Conservation (phyloP, 2,888 invertebrate genomes). For the Toxonevra muliebris region DNA sequence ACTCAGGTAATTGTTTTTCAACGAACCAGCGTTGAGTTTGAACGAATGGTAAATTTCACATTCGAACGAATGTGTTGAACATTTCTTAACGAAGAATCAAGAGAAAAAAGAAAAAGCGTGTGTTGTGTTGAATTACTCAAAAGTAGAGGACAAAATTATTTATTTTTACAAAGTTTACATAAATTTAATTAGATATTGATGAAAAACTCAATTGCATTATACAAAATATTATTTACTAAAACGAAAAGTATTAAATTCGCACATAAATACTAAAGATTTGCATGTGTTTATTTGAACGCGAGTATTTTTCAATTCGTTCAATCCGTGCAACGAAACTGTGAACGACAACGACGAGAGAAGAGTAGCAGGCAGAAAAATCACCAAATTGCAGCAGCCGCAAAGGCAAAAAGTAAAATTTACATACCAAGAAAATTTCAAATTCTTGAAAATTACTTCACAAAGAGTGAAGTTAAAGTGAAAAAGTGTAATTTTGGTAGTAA, state of each 20-base stretch:
- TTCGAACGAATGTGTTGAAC: slow-evolving; percentile 23
- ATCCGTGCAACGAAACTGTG: slow-evolving; percentile 19
- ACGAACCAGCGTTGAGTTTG: no score
- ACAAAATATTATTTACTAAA: no score
- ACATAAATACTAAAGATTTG: slow-evolving; percentile 8
- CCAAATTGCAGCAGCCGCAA: slow-evolving; percentile 12
- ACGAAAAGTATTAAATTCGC: no score
- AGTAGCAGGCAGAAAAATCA: neutral
- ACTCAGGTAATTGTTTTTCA: no score
- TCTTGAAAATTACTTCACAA: neutral
- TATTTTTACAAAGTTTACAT: slow-evolving; percentile 24
- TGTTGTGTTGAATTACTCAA: slow-evolving; percentile 28
- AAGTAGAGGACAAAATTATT: slow-evolving; percentile 22
- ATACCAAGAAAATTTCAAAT: neutral
- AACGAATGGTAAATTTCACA: no score
- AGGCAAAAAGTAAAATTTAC: slow-evolving; percentile 1
- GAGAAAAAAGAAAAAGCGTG: slow-evolving; percentile 25
- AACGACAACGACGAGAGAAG: slow-evolving; percentile 13
- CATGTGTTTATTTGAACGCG: slow-evolving; percentile 17
- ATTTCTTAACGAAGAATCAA: slow-evolving; percentile 26
- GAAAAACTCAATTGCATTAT: neutral
- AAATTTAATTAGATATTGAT: slow-evolving; percentile 16
- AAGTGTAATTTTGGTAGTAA: neutral
- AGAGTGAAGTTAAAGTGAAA: neutral
- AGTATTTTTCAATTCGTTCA: slow-evolving; percentile 15